These are phyloP conservation scores for Hipparchia semele DNA, from an alignment of 2,888 invertebrate species.

Conservation along the genomic window DNA sequence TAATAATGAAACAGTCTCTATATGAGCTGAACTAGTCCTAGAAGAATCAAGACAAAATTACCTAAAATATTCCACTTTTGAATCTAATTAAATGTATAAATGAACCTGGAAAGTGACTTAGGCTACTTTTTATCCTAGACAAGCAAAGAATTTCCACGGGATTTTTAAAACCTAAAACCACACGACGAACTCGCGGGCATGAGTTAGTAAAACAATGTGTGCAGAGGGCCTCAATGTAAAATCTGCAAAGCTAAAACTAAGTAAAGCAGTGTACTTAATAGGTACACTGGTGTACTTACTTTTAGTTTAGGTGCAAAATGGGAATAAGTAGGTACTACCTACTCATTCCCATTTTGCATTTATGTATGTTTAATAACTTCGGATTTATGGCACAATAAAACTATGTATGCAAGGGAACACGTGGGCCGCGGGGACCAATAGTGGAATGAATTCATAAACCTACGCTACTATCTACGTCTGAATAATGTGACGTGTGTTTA, in stretches of 20 bases:
- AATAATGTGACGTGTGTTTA: not conserved
- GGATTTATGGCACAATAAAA: conserved; percentile 70
- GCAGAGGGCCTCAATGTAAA: no score
- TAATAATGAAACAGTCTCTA: conserved; percentile 1
- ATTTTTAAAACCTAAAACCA: no score
- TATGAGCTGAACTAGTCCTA: conserved; percentile 22
- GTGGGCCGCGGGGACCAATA: conserved; percentile 44
- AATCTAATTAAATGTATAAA: no score
- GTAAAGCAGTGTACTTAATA: no score
- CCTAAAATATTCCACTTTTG: no score
- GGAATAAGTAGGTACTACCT: conserved; percentile 22
- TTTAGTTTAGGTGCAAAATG: conserved; percentile 2
- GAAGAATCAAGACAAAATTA: not conserved
- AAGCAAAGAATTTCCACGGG: no score
- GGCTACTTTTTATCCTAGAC: no score
- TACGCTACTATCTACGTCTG: not conserved
- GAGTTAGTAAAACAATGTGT: no score
- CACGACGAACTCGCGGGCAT: no score
- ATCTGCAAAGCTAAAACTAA: no score
- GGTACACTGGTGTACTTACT: no score
- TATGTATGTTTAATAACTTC: conserved; percentile 19
- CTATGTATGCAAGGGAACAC: conserved; percentile 46
- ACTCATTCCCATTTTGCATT: conserved; percentile 16
- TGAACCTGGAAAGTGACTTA: no score
- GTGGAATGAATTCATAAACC: conserved; percentile 31